phyloP scores from a whole-genome alignment of 1,140 invertebrate genomes.

The Atta colombica region DNA sequence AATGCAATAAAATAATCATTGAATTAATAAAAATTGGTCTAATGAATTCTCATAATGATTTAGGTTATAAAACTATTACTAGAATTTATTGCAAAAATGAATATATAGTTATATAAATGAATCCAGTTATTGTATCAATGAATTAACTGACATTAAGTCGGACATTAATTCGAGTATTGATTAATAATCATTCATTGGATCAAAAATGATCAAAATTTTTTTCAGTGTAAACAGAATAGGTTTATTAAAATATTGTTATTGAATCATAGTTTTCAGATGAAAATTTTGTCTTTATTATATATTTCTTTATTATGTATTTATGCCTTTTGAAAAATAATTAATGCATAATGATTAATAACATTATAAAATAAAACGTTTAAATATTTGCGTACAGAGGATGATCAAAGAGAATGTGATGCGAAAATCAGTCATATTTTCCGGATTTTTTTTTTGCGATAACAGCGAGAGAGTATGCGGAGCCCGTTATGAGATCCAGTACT shows the following conservation, averaged over 20 bases:
- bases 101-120: too few relatives aligned
- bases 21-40: too few relatives aligned
- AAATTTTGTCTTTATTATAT: neutral
- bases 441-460: constrained; percentile 22
- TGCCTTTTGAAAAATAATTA: neutral
- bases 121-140: too few relatives aligned
- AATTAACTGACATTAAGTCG: too few relatives aligned
- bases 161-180: too few relatives aligned
- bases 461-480: constrained; percentile 62
- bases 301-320: neutral
- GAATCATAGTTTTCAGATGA: neutral
- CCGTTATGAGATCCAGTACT: constrained; percentile 77
- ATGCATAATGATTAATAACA: neutral
- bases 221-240: neutral
- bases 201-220: too few relatives aligned
- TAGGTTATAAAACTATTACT: too few relatives aligned
- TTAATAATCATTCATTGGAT: too few relatives aligned
- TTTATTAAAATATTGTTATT: neutral
- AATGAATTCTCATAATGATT: too few relatives aligned
- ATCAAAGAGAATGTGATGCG: neutral
- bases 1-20: too few relatives aligned
- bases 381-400: neutral
- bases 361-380: neutral
- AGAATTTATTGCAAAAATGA: too few relatives aligned
- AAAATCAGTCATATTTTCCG: constrained; percentile 28